Percentiles rank a stretch among this genome's conserved stretches.
These are phyloP conservation scores for Phacellophora camtschatica DNA, from an alignment of 30 jellyfish, hydroid and myxozoan species.

Conservation along the genomic window DNA sequence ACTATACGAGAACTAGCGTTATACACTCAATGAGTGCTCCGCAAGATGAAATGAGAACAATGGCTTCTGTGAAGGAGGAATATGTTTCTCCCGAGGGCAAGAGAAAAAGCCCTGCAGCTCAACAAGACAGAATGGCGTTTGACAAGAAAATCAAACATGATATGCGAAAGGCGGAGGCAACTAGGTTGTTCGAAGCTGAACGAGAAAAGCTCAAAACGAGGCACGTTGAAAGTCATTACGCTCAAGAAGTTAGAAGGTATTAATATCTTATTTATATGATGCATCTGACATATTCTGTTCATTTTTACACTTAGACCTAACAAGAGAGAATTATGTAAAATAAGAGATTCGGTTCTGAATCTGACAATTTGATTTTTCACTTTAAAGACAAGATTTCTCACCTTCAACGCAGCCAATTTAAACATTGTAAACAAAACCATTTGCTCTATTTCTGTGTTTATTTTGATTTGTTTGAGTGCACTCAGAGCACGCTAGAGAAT, in stretches of 20 bases:
- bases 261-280: too few relatives aligned
- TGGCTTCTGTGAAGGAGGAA: conserved; percentile 57
- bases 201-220: conserved; percentile 57
- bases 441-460: too few relatives aligned
- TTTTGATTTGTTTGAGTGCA: too few relatives aligned
- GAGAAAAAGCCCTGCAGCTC: conserved; percentile 47
- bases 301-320: too few relatives aligned
- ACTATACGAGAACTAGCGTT: conserved; percentile 88
- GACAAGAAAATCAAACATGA: conserved; percentile 58
- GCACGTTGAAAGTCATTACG: conserved; percentile 66
- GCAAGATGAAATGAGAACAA: conserved; percentile 44
- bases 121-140: conserved; percentile 30
- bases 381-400: too few relatives aligned
- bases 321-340: too few relatives aligned
- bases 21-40: conserved; percentile 82
- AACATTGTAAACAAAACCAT: too few relatives aligned
- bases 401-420: too few relatives aligned
- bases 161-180: conserved; percentile 34
- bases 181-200: conserved; percentile 56
- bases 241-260: conserved; percentile 58
- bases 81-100: conserved; percentile 66
- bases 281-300: too few relatives aligned
- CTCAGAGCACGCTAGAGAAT: too few relatives aligned
- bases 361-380: too few relatives aligned
- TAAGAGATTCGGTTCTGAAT: too few relatives aligned